Conservation (phyloP, 2,113 vertebrate species). For the Grammomys surdaster region DNA sequence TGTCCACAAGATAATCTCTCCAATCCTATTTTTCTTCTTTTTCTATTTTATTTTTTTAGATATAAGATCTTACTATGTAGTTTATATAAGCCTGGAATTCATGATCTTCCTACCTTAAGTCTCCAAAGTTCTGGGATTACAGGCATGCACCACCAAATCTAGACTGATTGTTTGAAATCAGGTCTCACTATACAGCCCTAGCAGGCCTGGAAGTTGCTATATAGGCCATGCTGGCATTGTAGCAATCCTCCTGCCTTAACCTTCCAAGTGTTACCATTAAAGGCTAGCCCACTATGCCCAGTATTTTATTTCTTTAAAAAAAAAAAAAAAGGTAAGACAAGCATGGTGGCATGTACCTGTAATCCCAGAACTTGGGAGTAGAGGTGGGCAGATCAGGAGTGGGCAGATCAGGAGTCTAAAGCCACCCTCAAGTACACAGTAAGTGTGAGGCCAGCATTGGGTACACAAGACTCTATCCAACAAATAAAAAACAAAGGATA, state of each 20-base stretch:
- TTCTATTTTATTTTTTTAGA: neutral
- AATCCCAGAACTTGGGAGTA: neutral
- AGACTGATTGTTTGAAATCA: neutral
- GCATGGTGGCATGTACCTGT: neutral
- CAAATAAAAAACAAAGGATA: neutral
- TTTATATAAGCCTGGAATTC: neutral
- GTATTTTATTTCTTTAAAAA: neutral
- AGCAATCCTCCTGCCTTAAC: neutral
- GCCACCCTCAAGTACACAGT: neutral
- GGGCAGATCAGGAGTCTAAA: neutral
- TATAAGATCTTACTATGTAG: neutral
- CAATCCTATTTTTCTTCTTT: neutral
- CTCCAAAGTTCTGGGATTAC: neutral
- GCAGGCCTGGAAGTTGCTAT: neutral
- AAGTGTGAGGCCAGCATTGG: neutral
- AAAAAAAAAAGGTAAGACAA: neutral
- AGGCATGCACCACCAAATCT: neutral
- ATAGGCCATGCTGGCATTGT: neutral
- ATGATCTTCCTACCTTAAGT: neutral
- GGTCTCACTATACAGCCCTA: neutral
- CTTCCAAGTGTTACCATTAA: neutral
- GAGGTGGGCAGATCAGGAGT: neutral
- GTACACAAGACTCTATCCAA: neutral
- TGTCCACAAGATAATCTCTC: neutral
- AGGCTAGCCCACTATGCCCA: neutral